Conservation (phyloP, 2,888 invertebrate species). For the Neoascia interrupta region DNA sequence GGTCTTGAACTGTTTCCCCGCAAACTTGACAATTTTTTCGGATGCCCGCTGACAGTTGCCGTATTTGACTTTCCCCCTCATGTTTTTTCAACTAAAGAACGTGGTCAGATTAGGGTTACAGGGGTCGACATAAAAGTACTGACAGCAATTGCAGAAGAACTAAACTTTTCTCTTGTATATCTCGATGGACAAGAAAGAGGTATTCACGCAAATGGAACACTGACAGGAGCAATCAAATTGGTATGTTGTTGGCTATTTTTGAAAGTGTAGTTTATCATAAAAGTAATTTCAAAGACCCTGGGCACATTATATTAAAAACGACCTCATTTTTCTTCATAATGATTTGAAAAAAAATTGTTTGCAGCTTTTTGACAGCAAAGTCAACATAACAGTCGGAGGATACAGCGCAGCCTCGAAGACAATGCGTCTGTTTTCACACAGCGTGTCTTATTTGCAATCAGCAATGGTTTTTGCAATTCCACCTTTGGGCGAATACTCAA, state of each 20-base stretch:
- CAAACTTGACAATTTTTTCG: slow-evolving; percentile 41
- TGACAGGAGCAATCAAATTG: slow-evolving; percentile 74
- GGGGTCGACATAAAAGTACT: slow-evolving; percentile 42
- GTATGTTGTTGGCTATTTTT: slow-evolving; percentile 65
- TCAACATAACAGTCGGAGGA: slow-evolving; percentile 48
- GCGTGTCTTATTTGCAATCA: slow-evolving; percentile 14
- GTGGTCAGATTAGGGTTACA: not conserved
- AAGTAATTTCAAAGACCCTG: no score
- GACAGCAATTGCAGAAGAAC: slow-evolving; percentile 21
- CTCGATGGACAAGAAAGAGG: slow-evolving; percentile 69
- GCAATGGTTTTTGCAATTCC: slow-evolving; percentile 55
- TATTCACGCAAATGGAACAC: slow-evolving; percentile 73
- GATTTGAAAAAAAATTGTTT: no score
- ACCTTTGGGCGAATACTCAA: slow-evolving; percentile 33
- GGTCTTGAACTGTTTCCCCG: slow-evolving; percentile 31
- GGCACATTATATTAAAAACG: no score
- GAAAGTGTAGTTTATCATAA: no score
- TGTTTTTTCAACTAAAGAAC: slow-evolving; percentile 6
- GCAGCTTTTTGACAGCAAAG: slow-evolving; percentile 28
- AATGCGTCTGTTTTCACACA: slow-evolving; percentile 39
- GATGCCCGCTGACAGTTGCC: slow-evolving; percentile 30
- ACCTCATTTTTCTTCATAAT: no score
- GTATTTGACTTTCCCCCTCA: slow-evolving; percentile 47
- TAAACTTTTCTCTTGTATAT: slow-evolving; percentile 24
- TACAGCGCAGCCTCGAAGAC: slow-evolving; percentile 32